Percentiles rank a stretch among this genome's conserved stretches.
phyloP scores from a whole-genome alignment of 2,888 invertebrate genomes.

The Ormyrus nitidulus region DNA sequence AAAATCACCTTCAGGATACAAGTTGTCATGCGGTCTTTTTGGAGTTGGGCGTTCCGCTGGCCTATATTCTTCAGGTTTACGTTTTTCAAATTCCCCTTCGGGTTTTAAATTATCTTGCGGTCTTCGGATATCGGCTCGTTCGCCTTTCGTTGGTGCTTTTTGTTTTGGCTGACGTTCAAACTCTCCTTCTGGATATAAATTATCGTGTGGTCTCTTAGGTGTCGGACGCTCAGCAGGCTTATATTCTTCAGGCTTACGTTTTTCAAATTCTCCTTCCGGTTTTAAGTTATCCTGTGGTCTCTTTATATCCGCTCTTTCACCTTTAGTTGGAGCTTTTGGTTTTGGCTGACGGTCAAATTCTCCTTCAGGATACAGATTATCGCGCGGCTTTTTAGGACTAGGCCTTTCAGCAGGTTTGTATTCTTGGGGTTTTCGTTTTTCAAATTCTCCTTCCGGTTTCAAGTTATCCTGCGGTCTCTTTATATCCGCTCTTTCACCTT shows the following conservation, averaged over 20 bases:
- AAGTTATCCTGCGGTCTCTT: slow-evolving; percentile 77
- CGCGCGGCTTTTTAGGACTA: slow-evolving; percentile 74
- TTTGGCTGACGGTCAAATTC: slow-evolving; percentile 69
- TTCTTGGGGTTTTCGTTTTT: slow-evolving; percentile 63
- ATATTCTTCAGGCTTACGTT: slow-evolving; percentile 66
- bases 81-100: slow-evolving; percentile 76
- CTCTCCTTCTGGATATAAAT: slow-evolving; percentile 75
- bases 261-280: slow-evolving; percentile 76
- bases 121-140: slow-evolving; percentile 66
- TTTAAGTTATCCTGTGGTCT: slow-evolving; percentile 72
- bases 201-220: slow-evolving; percentile 77
- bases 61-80: slow-evolving; percentile 68
- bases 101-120: slow-evolving; percentile 77
- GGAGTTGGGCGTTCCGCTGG: slow-evolving; percentile 70
- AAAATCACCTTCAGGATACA: slow-evolving; percentile 76
- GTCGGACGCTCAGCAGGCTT: slow-evolving; percentile 60
- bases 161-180: slow-evolving; percentile 74
- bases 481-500: slow-evolving; percentile 66
- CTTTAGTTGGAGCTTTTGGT: slow-evolving; percentile 62
- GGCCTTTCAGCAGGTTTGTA: slow-evolving; percentile 73
- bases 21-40: slow-evolving; percentile 73
- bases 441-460: slow-evolving; percentile 71
- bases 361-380: slow-evolving; percentile 78
- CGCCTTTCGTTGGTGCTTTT: slow-evolving; percentile 63
- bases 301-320: slow-evolving; percentile 74